These are phyloP conservation scores for Chanos chanos DNA, from an alignment of 2,797 vertebrate genomes.

Conservation along the genomic window DNA sequence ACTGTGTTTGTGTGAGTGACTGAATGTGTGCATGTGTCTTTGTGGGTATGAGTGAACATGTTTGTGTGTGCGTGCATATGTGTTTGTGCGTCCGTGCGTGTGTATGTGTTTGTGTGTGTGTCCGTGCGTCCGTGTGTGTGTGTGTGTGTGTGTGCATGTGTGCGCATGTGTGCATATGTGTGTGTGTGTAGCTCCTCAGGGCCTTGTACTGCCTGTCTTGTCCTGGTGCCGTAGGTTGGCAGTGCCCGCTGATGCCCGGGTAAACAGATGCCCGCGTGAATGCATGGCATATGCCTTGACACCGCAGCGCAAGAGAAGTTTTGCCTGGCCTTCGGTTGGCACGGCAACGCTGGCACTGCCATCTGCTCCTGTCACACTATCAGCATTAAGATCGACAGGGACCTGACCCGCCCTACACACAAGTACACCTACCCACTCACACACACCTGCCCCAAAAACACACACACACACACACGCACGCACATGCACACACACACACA, in stretches of 20 bases:
- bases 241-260: neutral
- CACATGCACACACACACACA: neutral
- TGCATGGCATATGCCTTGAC: neutral
- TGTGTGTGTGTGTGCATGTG: neutral
- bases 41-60: neutral
- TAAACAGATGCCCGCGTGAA: neutral
- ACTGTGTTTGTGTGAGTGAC: slow-evolving; percentile 15
- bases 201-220: too few species aligned
- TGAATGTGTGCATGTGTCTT: too few species aligned
- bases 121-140: too few species aligned
- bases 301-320: neutral
- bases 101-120: too few species aligned
- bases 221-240: neutral
- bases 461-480: neutral
- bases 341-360: neutral
- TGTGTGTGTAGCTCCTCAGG: too few species aligned
- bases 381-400: neutral
- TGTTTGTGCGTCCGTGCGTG: too few species aligned
- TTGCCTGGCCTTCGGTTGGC: neutral
- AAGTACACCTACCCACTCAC: neutral
- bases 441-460: neutral
- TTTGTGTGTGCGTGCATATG: neutral
- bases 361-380: slow-evolving; percentile 4
- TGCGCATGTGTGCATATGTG: neutral
- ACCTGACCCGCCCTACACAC: neutral